These are phyloP conservation scores for Parauchenoglanis ngamensis DNA, from an alignment of 2,797 vertebrate genomes.

Conservation along the genomic window DNA sequence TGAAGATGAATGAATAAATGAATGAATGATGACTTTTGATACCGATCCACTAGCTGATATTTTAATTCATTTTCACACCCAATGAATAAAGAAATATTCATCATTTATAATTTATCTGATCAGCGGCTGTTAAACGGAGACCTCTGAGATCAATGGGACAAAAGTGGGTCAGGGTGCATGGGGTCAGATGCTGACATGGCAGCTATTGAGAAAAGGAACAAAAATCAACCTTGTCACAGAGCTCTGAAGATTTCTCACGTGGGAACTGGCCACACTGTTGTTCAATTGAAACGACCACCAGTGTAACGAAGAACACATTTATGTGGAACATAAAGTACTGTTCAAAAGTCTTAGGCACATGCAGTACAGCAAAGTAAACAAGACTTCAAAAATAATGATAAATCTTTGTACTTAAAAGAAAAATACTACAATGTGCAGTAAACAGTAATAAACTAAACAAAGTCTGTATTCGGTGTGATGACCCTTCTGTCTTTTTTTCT, in stretches of 20 bases:
- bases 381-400: no score
- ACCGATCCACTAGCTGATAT: slow-evolving; percentile 63
- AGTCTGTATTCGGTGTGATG: no score
- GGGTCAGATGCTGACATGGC: slow-evolving; percentile 45
- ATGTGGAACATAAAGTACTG: background rate
- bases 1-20: background rate
- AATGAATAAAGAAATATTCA: slow-evolving; percentile 45
- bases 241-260: slow-evolving; percentile 28
- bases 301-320: background rate
- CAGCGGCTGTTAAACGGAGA: slow-evolving; percentile 59
- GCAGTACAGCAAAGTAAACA: no score
- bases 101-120: slow-evolving; percentile 67
- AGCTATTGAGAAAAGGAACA: slow-evolving; percentile 57
- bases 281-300: slow-evolving; percentile 16
- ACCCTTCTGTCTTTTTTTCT: no score
- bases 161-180: slow-evolving; percentile 52
- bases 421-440: background rate
- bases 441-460: no score
- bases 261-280: slow-evolving; percentile 9
- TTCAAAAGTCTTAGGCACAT: no score
- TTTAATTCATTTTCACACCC: slow-evolving; percentile 61
- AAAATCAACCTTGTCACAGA: slow-evolving; percentile 48
- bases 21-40: slow-evolving; percentile 36
- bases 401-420: background rate
- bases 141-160: slow-evolving; percentile 63